Evolutionary conservation across 2,888 invertebrate genomes (phyloP).

Genomic region (Neocrepidodera transversa): DNA sequence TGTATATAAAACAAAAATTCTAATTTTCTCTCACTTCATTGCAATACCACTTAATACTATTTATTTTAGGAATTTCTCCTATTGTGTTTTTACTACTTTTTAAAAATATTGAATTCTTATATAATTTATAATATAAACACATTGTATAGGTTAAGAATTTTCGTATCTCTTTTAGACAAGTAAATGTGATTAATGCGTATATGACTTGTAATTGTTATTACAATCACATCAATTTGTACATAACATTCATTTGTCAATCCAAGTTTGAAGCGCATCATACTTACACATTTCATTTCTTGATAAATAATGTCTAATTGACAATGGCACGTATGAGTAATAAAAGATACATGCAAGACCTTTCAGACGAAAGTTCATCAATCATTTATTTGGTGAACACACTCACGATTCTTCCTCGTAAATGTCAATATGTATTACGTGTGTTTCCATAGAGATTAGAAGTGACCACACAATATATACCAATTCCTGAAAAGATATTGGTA

Average conservation of each 20-base stretch:
- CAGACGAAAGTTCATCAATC: constrained; percentile 23
- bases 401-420: constrained; percentile 19
- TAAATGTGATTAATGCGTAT: too few relatives aligned
- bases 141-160: too few relatives aligned
- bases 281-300: background rate
- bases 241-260: background rate
- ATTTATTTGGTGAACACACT: constrained; percentile 21
- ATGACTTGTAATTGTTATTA: too few relatives aligned
- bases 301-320: constrained; percentile 18
- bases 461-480: constrained; percentile 8
- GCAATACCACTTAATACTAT: too few relatives aligned
- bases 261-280: background rate
- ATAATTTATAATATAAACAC: too few relatives aligned
- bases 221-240: background rate
- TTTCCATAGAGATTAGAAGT: constrained; percentile 17
- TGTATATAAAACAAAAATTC: too few relatives aligned
- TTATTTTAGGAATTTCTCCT: too few relatives aligned
- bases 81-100: too few relatives aligned
- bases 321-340: constrained; percentile 10
- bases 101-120: too few relatives aligned
- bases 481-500: background rate
- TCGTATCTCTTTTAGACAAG: too few relatives aligned
- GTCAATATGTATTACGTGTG: constrained; percentile 20
- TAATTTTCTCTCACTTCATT: too few relatives aligned
- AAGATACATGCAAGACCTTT: constrained; percentile 25